Base-by-base conservation (phyloP, 2,888 invertebrate species). In the Oligia latruncula region DNA sequence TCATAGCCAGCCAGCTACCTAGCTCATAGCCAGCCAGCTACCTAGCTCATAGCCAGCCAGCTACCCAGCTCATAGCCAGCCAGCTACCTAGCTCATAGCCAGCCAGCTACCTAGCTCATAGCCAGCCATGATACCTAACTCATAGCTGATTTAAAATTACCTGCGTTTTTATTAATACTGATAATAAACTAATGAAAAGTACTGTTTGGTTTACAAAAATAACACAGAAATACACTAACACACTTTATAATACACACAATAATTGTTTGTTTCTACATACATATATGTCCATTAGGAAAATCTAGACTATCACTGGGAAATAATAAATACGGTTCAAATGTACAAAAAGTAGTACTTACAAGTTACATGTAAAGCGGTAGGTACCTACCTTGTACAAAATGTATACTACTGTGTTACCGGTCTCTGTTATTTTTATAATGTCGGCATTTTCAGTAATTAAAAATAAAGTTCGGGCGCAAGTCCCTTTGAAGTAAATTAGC, bases 401-500 rank as follows among this genome's bases (percentile, higher is more conserved):
- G 29, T 62, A 29, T 5, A 17, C 11, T 52, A 20, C 52, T 40
- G 11, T 20, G 17, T 46, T 52, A 64, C 20, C 6, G n/a, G 65
- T 17, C n/a, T 43, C 15, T 20, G 5, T 1, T n/a, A 15, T 49
- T 49, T 43, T 52, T 52, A 15, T 20, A 60, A 55, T 13, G 35
- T 23, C 17, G 49, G 55, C 55, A 64, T 64, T 74, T 68, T 49
- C 15, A 55, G 62, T 62, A 73, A 43, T 70, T 65, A 60, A 66
- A 78, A 55, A 40, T 17, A 71, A 58, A 55, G 40, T 62, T 62
- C 11, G 52, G 46, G 66, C 40, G 6, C 17, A 17, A 52, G 55
- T 65, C 49, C 13, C 80, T 80, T 73, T 75, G 65, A 78, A 40
- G 35, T 60, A 62, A 72, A 80, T 80, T 80, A 67, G 23, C 35